Percentiles rank a stretch among this genome's conserved stretches.
Evolutionary conservation across 2,888 invertebrate species (phyloP).

Genomic region (Cybosia mesomella): DNA sequence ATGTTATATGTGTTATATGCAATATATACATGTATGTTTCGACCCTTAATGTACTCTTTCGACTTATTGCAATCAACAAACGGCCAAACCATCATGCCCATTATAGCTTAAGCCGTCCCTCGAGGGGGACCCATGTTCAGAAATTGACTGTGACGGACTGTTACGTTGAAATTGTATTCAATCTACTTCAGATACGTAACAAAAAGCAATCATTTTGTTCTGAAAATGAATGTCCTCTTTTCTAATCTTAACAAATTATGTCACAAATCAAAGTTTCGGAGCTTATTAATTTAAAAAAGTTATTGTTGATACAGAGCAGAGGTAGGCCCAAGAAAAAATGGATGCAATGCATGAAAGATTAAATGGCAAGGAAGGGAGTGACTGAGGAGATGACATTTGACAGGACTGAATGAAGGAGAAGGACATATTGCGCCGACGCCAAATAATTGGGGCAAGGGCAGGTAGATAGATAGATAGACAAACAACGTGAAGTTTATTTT

Average conservation of each 20-base stretch:
- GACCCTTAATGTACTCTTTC: constrained; percentile 5
- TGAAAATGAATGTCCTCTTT: neutral
- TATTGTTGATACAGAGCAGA: too few relatives aligned
- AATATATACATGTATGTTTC: neutral
- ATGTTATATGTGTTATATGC: too few relatives aligned
- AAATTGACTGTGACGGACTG: constrained; percentile 18
- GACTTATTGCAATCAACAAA: constrained; percentile 12
- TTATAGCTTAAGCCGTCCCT: constrained; percentile 19
- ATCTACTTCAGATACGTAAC: constrained; percentile 7
- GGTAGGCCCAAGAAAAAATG: too few relatives aligned
- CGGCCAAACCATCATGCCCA: constrained; percentile 14
- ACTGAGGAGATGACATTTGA: too few relatives aligned
- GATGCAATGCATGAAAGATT: too few relatives aligned
- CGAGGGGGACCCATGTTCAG: constrained; percentile 14
- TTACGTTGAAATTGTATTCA: constrained; percentile 19
- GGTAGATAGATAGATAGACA: too few relatives aligned
- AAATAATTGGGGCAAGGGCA: too few relatives aligned
- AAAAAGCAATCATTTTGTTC: constrained; percentile 4
- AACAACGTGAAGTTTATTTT: neutral
- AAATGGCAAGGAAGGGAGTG: too few relatives aligned
- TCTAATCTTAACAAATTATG: neutral
- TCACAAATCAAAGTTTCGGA: neutral
- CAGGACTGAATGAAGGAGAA: too few relatives aligned
- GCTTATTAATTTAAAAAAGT: too few relatives aligned
- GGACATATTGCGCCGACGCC: too few relatives aligned